Base-by-base conservation (phyloP, 2,113 vertebrate genomes). In the Loxodonta africana region DNA sequence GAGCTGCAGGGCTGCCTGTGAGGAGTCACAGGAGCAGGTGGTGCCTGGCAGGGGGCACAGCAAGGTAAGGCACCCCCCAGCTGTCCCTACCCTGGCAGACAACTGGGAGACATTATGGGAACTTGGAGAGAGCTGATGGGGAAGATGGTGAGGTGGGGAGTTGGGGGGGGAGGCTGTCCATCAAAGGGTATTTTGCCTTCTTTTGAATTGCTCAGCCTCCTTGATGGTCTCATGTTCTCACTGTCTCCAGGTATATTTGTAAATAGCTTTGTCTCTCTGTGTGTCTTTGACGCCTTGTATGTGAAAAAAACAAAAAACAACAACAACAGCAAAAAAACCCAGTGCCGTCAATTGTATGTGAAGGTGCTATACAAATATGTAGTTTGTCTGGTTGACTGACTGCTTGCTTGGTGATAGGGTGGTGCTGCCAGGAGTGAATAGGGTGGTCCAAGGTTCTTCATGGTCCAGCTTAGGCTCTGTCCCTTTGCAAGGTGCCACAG, bases 1-100 rank as follows among this genome's bases (percentile, higher is more conserved):
- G 33, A 97, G 90, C 86, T 85, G 94, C 1, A 88, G 83, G 73
- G 97, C 95, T 77, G 82, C 90, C 65, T 98, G 98, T 93, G 95
- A 95, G 67, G 96, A 95, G 80, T 60, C 97, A 3, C 94, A 21
- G 74, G 96, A 95, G 67, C 80, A 3, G 1, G 78, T 86, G 63
- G 48, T 0, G 0, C n/a, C 86, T 5, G 5, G 6, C 0, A 0
- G 37, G 93, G 74, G 33, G 28, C 6, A 2, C 51, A 0, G 0
- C 1, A 88, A 93, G 95, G 90, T 97, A 96, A 88, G 91, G 21
- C 6, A 28, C 6, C 44, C 37, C 48, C 20, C 6, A 8, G 28
- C 48, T 23, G 33, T 23, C 62, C 53, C 53, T 0, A 2, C 69
- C 21, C 76, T 25, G 63, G 20, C 69, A 88, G 57, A 57, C 60